phyloP scores from a whole-genome alignment of 2,113 vertebrate genomes.

The Meriones unguiculatus region DNA sequence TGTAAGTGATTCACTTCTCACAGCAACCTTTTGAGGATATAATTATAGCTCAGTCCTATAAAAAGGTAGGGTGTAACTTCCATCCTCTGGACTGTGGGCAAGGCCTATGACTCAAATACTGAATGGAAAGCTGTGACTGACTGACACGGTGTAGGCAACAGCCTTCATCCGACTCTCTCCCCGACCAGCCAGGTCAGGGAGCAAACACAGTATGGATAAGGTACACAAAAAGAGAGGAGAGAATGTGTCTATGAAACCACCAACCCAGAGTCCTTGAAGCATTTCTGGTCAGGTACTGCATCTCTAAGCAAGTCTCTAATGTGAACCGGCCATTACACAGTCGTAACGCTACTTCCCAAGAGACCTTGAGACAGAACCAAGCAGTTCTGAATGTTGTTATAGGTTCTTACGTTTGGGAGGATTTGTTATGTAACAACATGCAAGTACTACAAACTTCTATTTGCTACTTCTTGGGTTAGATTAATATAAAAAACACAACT shows the following conservation, averaged over 20 bases:
- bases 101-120: not conserved
- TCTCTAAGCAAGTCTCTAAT: not conserved
- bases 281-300: not conserved
- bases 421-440: conserved; percentile 26
- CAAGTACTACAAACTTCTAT: not conserved
- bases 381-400: not conserved
- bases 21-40: conserved; percentile 20
- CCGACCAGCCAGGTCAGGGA: not conserved
- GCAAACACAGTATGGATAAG: not conserved
- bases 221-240: not conserved
- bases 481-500: conserved; percentile 8
- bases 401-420: not conserved
- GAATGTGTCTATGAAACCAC: not conserved
- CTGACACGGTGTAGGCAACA: not conserved
- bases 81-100: not conserved
- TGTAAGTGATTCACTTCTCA: conserved; percentile 44
- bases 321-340: not conserved
- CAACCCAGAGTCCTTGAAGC: not conserved
- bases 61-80: conserved; percentile 11
- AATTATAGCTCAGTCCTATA: not conserved
- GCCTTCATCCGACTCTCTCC: not conserved
- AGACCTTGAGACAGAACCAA: not conserved
- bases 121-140: not conserved
- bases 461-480: conserved; percentile 31
- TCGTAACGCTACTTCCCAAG: not conserved